Base-by-base conservation (phyloP, 2,797 vertebrate genomes). In the Takifugu ocellatus region DNA sequence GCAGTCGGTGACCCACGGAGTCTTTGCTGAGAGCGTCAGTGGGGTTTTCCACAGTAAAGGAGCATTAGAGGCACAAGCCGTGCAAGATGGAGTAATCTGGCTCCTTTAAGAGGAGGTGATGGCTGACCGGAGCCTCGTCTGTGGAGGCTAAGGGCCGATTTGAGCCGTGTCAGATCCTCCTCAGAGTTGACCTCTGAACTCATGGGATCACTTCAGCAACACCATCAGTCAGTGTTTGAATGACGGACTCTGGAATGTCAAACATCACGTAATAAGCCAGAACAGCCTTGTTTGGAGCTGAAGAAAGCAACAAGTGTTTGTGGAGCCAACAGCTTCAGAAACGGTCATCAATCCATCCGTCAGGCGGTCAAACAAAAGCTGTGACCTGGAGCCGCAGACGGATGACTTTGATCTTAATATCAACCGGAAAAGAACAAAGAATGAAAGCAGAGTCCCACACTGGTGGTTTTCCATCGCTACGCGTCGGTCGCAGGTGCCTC, bases 311-410 rank as follows among this genome's bases (percentile, higher is more conserved):
- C 33, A 36, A 36, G 33, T 36, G 33, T 36, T 36, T 36, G 33
- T 36, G 33, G 33, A 36, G 11, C 33, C 33, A 36, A 36, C 43
- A 44, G 43, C 43, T 15, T n/a, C 3, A 49, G 15, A 42, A 31
- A 51, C 54, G 12, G 59, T 50, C 54, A 55, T 71, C 62, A 49
- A 57, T 76, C 62, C 3, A 0, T 63, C 47, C 10, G 72, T 63
- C 69, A 57, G 53, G 15, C 52, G 33, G 31, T 59, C 77, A 77
- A 67, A 80, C 46, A 57, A 72, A 77, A 57, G 49, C 52, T 45
- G 53, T 75, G 44, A 60, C 46, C 69, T 43, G 42, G 25, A 2
- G 55, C 55, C 2, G 49, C 42, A 76, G 71, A 77, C 45, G 63
- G 77, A 83, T 69, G 9, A 45, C 29, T 29, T 75, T 61, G 55